Conservation (phyloP, 2,113 vertebrate genomes). For the Chinchilla lanigera region DNA sequence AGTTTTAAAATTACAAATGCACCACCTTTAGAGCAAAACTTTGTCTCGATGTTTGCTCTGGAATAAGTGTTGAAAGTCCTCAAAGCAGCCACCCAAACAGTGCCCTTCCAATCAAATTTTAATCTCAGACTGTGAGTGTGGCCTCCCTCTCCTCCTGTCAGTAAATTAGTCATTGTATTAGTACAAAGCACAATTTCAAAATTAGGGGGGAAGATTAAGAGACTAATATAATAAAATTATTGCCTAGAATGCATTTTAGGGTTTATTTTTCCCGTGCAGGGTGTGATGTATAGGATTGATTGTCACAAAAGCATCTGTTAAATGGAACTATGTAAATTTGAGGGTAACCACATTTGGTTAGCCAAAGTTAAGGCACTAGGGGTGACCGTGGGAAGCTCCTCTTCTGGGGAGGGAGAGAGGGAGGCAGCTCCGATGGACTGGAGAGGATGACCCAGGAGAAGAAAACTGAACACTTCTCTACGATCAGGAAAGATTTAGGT, state of each 20-base stretch:
- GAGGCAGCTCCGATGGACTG: fast-evolving
- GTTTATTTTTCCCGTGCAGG: neutral
- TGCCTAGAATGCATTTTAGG: neutral
- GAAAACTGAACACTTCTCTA: neutral
- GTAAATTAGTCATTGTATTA: conserved; percentile 19
- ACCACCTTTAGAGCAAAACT: neutral
- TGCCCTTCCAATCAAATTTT: conserved; percentile 4
- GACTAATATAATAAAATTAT: neutral
- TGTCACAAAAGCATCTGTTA: conserved; percentile 54
- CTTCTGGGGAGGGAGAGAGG: neutral
- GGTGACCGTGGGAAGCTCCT: conserved; percentile 19
- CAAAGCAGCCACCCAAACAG: neutral
- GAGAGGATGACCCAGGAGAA: too few species aligned
- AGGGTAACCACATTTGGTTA: conserved; percentile 69
- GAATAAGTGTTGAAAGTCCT: neutral
- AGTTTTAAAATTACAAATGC: conserved; percentile 16
- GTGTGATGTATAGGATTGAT: conserved; percentile 18
- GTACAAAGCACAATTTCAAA: conserved; percentile 38
- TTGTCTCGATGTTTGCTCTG: neutral
- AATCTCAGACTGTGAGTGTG: conserved; percentile 38
- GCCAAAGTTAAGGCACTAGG: conserved; percentile 53
- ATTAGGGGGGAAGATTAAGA: neutral
- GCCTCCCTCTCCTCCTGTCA: neutral
- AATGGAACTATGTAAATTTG: conserved; percentile 62
- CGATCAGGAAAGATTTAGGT: neutral